These are phyloP conservation scores for Forbesichthys agassizii DNA, from an alignment of 2,113 vertebrate species.

Conservation along the genomic window DNA sequence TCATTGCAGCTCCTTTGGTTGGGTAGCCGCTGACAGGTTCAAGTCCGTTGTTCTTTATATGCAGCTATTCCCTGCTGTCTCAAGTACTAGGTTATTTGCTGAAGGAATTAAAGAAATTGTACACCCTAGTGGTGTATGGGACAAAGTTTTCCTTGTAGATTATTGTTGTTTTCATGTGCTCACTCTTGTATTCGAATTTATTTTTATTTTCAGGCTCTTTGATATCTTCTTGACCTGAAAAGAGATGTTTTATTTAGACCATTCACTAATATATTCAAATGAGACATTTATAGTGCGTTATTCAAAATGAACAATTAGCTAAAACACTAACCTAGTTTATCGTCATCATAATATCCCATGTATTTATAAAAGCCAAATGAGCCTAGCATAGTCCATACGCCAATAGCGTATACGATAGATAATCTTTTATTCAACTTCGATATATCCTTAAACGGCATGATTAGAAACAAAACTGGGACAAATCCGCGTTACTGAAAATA, in stretches of 20 bases:
- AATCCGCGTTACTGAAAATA: neutral
- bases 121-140: slow-evolving; percentile 60
- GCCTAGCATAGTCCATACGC: slow-evolving; percentile 69
- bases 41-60: neutral
- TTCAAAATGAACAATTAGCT: neutral
- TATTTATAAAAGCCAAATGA: slow-evolving; percentile 44
- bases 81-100: slow-evolving; percentile 13
- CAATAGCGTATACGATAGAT: slow-evolving; percentile 55
- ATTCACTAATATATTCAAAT: no score
- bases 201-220: slow-evolving; percentile 22
- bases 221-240: neutral
- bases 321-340: slow-evolving; percentile 35
- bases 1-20: no score
- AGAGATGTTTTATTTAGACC: neutral
- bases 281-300: no score
- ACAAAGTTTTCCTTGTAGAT: slow-evolving; percentile 68
- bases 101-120: slow-evolving; percentile 50
- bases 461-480: neutral
- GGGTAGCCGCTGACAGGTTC: neutral
- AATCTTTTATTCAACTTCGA: slow-evolving; percentile 53
- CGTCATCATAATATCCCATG: slow-evolving; percentile 6
- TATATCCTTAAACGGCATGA: slow-evolving; percentile 34
- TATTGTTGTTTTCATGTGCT: slow-evolving; percentile 31
- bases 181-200: neutral
- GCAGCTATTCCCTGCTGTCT: slow-evolving; percentile 30